These are phyloP conservation scores for Cephus rjabovi DNA, from an alignment of 2,888 invertebrate species.

Conservation along the genomic window DNA sequence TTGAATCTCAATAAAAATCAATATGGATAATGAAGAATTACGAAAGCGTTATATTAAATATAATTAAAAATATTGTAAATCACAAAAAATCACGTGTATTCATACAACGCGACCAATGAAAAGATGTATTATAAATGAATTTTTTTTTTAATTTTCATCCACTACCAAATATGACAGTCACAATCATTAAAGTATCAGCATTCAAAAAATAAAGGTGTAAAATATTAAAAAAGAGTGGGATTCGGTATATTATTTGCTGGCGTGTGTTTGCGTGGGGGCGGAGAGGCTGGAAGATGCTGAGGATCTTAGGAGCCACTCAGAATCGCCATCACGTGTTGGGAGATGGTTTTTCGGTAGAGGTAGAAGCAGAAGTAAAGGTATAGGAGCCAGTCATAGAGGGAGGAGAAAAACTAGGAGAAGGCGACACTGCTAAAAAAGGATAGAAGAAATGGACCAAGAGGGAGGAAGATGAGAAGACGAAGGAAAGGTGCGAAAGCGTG, in stretches of 20 bases:
- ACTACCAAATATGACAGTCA: neutral
- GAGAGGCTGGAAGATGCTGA: constrained; percentile 14
- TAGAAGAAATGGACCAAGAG: constrained; percentile 10
- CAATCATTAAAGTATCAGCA: neutral
- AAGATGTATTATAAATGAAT: neutral
- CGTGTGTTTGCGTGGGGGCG: constrained; percentile 3
- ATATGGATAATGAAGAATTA: neutral
- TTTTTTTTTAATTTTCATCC: neutral
- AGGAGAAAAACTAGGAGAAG: constrained; percentile 5
- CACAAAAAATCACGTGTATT: neutral
- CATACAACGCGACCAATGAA: neutral
- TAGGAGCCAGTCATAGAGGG: neutral
- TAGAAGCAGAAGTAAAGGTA: neutral
- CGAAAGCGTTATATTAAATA: neutral
- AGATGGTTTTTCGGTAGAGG: constrained; percentile 10
- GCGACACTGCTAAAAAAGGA: neutral
- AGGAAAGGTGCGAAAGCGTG: constrained; percentile 17
- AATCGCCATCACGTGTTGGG: constrained; percentile 8
- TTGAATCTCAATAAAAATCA: neutral
- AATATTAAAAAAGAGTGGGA: neutral
- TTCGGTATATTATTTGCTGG: neutral
- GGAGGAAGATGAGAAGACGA: neutral
- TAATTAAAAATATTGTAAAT: neutral
- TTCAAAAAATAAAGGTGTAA: neutral
- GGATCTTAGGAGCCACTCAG: constrained; percentile 24